Conservation (phyloP, 2,888 invertebrate species). For the Caradrina kadenii region DNA sequence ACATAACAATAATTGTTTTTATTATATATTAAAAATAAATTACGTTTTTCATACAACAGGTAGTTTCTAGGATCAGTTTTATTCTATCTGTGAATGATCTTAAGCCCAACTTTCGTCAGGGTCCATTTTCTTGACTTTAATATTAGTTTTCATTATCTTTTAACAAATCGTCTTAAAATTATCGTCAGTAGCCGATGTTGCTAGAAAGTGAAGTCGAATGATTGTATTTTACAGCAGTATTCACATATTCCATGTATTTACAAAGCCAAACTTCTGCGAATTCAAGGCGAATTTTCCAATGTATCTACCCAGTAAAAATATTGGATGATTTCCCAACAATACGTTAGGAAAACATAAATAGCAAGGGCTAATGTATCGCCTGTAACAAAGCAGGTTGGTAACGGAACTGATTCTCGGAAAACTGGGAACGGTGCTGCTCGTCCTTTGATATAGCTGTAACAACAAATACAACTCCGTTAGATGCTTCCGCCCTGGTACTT, state of each 20-base stretch:
- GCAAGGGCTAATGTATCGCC: constrained; percentile 67
- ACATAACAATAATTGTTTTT: too few relatives aligned
- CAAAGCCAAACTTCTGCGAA: constrained; percentile 18
- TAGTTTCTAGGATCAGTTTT: too few relatives aligned
- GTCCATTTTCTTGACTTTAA: background rate
- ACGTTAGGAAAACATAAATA: constrained; percentile 60
- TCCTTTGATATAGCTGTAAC: constrained; percentile 79
- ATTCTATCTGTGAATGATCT: background rate
- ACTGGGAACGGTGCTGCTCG: constrained; percentile 60
- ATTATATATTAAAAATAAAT: too few relatives aligned
- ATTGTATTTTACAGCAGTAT: background rate
- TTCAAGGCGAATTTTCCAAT: constrained; percentile 23
- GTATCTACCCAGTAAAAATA: constrained; percentile 28
- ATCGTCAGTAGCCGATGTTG: background rate
- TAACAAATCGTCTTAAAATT: too few relatives aligned
- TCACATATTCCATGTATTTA: background rate
- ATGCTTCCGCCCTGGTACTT: constrained; percentile 77
- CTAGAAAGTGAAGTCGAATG: background rate
- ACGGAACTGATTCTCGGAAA: constrained; percentile 72
- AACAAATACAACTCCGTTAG: constrained; percentile 76
- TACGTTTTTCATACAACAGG: too few relatives aligned
- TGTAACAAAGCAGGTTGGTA: constrained; percentile 69
- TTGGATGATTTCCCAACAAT: constrained; percentile 50
- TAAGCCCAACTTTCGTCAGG: background rate
- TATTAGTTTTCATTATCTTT: background rate